Percentiles rank a stretch among this genome's conserved stretches.
Conservation (phyloP, 2,888 invertebrate species). For the Volucella inflata region DNA sequence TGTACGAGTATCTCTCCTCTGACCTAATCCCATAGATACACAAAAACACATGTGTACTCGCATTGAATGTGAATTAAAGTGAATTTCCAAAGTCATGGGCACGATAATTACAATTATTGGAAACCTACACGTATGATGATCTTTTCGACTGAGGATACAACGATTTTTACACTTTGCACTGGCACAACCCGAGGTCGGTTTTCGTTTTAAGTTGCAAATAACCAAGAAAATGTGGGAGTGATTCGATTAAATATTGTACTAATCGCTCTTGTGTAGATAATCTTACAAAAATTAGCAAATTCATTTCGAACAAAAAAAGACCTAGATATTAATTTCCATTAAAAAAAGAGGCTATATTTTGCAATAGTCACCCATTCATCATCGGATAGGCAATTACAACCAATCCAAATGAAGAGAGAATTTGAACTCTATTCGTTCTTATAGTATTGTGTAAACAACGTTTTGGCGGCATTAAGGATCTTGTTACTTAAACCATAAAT, state of each 20-base stretch:
- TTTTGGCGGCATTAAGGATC: too few relatives aligned
- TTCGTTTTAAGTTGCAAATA: constrained; percentile 2
- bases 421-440: too few relatives aligned
- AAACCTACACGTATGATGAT: constrained; percentile 3
- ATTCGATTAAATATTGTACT: neutral
- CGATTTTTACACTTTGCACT: neutral
- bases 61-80: neutral
- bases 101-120: constrained; percentile 21
- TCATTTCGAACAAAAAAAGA: neutral
- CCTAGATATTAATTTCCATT: too few relatives aligned
- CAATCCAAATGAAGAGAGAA: too few relatives aligned
- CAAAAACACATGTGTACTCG: neutral
- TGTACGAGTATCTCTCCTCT: neutral
- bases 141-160: neutral
- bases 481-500: too few relatives aligned
- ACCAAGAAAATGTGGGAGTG: neutral
- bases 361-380: too few relatives aligned
- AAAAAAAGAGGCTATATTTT: too few relatives aligned
- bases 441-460: too few relatives aligned
- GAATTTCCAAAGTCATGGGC: constrained; percentile 13
- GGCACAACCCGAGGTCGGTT: neutral
- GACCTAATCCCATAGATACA: constrained; percentile 16
- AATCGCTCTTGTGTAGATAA: constrained; percentile 1
- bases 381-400: too few relatives aligned
- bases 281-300: constrained; percentile 9